Conservation (phyloP, 2,888 invertebrate genomes). For the Leptodirus hochenwartii region DNA sequence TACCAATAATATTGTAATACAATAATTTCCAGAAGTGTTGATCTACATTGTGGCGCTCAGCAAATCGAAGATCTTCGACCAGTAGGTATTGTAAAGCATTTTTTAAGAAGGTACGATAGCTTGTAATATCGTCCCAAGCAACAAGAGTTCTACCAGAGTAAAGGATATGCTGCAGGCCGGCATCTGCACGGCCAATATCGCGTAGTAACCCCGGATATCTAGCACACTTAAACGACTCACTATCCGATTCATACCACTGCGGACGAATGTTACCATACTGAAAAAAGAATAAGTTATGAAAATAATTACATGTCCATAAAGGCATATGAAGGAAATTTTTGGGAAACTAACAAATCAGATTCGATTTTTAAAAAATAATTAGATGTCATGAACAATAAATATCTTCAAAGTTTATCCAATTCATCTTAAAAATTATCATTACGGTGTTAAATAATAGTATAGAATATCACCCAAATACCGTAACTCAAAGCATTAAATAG, state of each 20-base stretch:
- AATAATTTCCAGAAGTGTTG: constrained; percentile 83
- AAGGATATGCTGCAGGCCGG: constrained; percentile 43
- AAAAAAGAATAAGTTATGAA: constrained; percentile 24
- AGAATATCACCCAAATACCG: too few relatives aligned
- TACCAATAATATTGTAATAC: constrained; percentile 74
- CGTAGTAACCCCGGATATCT: constrained; percentile 40
- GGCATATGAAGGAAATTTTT: too few relatives aligned
- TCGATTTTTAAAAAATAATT: too few relatives aligned
- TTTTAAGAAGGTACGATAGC: constrained; percentile 44
- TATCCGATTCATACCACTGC: constrained; percentile 32
- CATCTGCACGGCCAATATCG: constrained; percentile 49
- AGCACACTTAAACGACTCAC: constrained; percentile 27
- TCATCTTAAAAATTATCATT: too few relatives aligned
- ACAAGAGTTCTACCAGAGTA: constrained; percentile 38
- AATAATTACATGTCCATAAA: too few relatives aligned
- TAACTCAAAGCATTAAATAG: too few relatives aligned
- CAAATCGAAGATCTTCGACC: constrained; percentile 66
- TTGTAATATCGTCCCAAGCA: constrained; percentile 48
- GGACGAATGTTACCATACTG: constrained; percentile 33
- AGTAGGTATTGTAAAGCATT: constrained; percentile 47
- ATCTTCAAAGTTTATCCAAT: too few relatives aligned
- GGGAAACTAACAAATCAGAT: too few relatives aligned
- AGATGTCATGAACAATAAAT: too few relatives aligned
- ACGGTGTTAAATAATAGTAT: too few relatives aligned
- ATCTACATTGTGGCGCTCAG: constrained; percentile 73